These are phyloP conservation scores for Euzophera pinguis DNA, from an alignment of 2,888 invertebrate species.

Conservation along the genomic window DNA sequence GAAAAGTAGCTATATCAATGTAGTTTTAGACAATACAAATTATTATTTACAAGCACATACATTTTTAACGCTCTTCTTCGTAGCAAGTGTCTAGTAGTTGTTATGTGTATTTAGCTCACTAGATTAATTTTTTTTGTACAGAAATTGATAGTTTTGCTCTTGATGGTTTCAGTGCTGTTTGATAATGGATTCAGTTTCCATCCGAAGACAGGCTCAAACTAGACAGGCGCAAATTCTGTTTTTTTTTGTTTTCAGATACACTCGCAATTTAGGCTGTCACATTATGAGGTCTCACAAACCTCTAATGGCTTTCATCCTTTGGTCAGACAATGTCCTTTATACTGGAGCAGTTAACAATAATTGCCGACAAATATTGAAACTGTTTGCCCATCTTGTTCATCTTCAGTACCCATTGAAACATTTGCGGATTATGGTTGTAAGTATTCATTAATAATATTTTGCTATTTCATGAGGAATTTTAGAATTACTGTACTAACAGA, in stretches of 20 bases:
- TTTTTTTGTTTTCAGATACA: conserved; percentile 43
- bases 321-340: conserved; percentile 52
- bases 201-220: too few species aligned
- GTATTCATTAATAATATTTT: conserved; percentile 24
- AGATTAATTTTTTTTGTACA: too few species aligned
- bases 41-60: too few species aligned
- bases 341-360: conserved; percentile 54
- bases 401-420: conserved; percentile 58
- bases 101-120: too few species aligned
- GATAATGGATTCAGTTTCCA: too few species aligned
- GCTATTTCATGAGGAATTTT: not conserved
- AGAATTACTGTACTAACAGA: too few species aligned
- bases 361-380: conserved; percentile 54
- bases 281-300: conserved; percentile 60
- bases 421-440: conserved; percentile 56
- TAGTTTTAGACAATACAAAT: too few species aligned
- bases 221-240: not conserved
- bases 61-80: too few species aligned
- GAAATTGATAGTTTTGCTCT: too few species aligned
- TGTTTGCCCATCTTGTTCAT: conserved; percentile 57
- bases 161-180: too few species aligned
- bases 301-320: conserved; percentile 54
- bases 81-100: too few species aligned
- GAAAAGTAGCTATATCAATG: too few species aligned
- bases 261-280: conserved; percentile 46